phyloP scores from a whole-genome alignment of 2,888 invertebrate genomes.

The Lithophane semibrunnea region DNA sequence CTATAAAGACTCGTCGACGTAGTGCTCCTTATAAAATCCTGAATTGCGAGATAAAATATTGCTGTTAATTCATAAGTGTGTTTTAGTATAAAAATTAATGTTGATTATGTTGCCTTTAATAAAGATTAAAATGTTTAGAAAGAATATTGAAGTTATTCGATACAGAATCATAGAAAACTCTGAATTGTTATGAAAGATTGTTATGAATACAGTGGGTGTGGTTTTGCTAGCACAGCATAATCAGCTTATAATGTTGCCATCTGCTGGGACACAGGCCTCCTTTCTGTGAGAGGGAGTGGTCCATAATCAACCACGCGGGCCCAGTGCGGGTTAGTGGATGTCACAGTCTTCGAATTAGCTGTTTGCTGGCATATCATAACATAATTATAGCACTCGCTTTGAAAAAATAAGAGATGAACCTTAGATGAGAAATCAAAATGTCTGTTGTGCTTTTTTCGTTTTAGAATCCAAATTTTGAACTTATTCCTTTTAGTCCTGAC shows the following conservation, averaged over 20 bases:
- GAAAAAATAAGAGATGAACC: not conserved
- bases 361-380: not conserved
- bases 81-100: not conserved
- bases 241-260: not conserved
- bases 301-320: not conserved
- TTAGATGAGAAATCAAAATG: not conserved
- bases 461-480: not conserved
- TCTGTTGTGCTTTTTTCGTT: not conserved
- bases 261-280: not conserved
- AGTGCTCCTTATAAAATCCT: slow-evolving; percentile 33
- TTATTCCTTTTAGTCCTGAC: not conserved
- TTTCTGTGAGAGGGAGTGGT: not conserved
- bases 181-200: not conserved
- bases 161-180: not conserved
- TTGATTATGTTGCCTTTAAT: not conserved
- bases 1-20: slow-evolving; percentile 27
- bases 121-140: not conserved
- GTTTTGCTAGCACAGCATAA: not conserved
- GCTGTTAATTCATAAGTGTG: not conserved
- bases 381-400: not conserved
- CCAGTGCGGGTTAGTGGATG: not conserved
- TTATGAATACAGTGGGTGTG: not conserved
- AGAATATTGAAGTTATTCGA: not conserved
- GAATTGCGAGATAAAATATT: slow-evolving; percentile 20
- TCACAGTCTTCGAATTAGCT: not conserved